Percentiles rank a stretch among this genome's conserved stretches.
phyloP scores from a whole-genome alignment of 2,797 vertebrate genomes.

The Mus spretus region DNA sequence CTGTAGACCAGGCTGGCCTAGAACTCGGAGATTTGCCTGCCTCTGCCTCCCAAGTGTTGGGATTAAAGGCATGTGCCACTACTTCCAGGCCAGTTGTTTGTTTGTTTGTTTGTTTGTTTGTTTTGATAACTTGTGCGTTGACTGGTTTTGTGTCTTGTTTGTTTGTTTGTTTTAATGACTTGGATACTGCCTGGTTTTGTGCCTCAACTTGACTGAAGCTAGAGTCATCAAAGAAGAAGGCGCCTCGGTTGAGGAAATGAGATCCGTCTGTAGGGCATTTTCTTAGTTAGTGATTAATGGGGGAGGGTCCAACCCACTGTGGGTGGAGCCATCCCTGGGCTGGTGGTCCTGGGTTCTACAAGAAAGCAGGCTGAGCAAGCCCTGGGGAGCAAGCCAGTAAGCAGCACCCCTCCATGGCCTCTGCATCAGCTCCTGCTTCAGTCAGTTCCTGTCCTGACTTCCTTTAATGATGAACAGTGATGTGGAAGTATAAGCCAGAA shows the following conservation, averaged over 20 bases:
- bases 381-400: background rate
- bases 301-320: background rate
- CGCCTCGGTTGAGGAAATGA: background rate
- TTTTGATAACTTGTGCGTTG: slow-evolving; percentile 53
- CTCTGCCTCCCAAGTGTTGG: background rate
- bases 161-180: slow-evolving; percentile 57
- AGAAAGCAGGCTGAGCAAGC: background rate
- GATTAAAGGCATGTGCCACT: background rate
- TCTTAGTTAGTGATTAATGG: background rate
- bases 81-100: background rate
- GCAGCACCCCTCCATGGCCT: background rate
- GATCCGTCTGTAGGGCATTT: background rate
- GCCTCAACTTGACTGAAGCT: background rate
- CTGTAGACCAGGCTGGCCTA: background rate
- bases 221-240: background rate
- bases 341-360: background rate
- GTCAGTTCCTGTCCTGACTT: background rate
- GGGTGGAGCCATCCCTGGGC: background rate
- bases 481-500: background rate
- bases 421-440: background rate
- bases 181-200: background rate
- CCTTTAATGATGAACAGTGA: background rate
- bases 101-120: background rate
- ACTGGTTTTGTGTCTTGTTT: background rate
- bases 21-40: too few species aligned